Percentiles rank a stretch among this genome's conserved stretches.
phyloP scores from a whole-genome alignment of 2,113 vertebrate species.

The Odocoileus hemionus region DNA sequence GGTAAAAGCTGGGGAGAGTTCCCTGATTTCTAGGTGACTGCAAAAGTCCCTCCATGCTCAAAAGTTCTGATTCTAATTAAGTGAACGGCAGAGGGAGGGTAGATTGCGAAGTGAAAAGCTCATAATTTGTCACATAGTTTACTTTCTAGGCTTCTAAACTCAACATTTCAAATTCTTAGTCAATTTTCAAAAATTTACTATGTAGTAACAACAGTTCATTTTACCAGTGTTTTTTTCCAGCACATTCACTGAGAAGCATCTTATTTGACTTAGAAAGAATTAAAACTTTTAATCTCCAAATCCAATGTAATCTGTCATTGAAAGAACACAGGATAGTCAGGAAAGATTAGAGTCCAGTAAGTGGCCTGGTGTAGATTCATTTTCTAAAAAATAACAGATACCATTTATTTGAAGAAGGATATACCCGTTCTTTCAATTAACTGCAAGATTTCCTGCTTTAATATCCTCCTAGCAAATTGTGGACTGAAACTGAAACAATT shows the following conservation, averaged over 20 bases:
- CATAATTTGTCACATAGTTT: not conserved
- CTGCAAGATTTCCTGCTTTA: conserved; percentile 44
- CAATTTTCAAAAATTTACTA: not conserved
- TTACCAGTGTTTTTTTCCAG: not conserved
- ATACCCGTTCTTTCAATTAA: conserved; percentile 42
- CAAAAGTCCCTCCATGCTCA: not conserved
- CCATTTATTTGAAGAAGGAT: conserved; percentile 39
- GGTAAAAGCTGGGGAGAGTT: not conserved
- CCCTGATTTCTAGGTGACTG: not conserved
- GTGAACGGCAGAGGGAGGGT: not conserved
- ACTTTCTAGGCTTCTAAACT: conserved; percentile 18
- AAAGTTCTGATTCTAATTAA: not conserved
- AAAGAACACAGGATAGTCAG: not conserved
- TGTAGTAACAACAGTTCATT: conserved; percentile 19
- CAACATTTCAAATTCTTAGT: conserved; percentile 12
- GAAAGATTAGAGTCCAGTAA: conserved; percentile 12
- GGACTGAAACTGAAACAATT: conserved; percentile 35
- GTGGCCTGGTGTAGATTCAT: not conserved
- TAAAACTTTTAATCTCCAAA: conserved; percentile 1
- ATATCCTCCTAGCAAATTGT: conserved; percentile 3
- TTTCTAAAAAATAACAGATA: conserved; percentile 29
- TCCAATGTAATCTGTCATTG: conserved; percentile 3
- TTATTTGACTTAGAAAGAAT: conserved; percentile 28
- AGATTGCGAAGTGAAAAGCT: not conserved
- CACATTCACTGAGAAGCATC: conserved; percentile 1